These are phyloP conservation scores for Corvus cornix DNA, from an alignment of 2,113 vertebrate species.

Conservation along the genomic window DNA sequence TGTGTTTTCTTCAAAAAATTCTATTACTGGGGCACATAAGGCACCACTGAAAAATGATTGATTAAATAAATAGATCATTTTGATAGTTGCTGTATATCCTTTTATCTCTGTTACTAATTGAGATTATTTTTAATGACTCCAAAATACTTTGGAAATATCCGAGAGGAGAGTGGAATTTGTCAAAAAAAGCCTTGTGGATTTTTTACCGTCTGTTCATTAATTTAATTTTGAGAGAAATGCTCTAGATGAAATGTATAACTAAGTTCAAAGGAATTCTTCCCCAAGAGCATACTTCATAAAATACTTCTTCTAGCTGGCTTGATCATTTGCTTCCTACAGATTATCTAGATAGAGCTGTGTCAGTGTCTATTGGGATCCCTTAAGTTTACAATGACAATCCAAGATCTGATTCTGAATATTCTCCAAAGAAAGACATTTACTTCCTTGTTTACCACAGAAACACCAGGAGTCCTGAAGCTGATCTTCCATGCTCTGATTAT, in stretches of 20 bases:
- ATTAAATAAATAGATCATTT: background rate
- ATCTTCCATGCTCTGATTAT: background rate
- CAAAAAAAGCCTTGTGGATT: background rate
- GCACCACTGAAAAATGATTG: background rate
- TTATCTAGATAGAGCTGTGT: background rate
- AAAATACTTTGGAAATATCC: background rate
- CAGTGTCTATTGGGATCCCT: background rate
- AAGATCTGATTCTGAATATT: background rate
- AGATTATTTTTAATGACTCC: background rate
- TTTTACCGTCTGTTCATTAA: background rate
- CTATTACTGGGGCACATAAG: background rate
- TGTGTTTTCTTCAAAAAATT: background rate
- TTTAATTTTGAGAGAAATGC: background rate
- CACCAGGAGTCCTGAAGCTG: background rate
- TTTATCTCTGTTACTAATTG: background rate
- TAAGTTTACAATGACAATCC: background rate
- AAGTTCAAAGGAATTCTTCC: background rate
- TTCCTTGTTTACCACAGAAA: constrained; percentile 3
- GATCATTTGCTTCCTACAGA: background rate
- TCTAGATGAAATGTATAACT: background rate
- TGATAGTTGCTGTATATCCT: background rate
- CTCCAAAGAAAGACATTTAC: background rate
- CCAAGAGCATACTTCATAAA: background rate
- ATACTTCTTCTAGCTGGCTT: background rate
- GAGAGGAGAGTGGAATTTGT: background rate